Conservation (phyloP, 1,140 invertebrate genomes). For the Camponotus floridanus region DNA sequence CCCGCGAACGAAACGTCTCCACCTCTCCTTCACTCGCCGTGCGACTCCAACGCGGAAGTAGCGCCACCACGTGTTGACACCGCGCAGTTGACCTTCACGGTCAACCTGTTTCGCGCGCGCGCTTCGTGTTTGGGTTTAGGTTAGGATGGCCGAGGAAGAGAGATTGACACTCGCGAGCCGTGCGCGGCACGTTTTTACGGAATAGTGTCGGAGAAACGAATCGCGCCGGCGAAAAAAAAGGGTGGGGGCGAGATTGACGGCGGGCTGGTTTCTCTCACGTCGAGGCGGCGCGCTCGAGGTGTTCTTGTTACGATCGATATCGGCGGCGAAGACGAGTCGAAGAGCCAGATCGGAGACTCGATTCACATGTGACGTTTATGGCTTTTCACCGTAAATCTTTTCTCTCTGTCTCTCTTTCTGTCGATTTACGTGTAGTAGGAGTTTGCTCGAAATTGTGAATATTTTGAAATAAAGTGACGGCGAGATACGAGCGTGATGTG, state of each 20-base stretch:
- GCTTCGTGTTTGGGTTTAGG: neutral
- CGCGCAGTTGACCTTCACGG: constrained; percentile 71
- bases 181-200: constrained; percentile 52
- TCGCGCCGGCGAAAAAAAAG: neutral
- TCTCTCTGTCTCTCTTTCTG: neutral
- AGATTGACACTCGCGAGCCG: constrained; percentile 42
- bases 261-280: neutral
- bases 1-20: constrained; percentile 10
- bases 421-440: neutral
- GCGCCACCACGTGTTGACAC: constrained; percentile 69
- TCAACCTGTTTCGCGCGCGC: constrained; percentile 34
- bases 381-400: neutral
- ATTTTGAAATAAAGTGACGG: neutral
- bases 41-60: constrained; percentile 59
- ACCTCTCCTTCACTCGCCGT: neutral
- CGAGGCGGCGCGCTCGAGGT: neutral
- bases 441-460: neutral
- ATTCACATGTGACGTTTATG: neutral
- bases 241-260: neutral
- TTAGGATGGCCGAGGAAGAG: neutral
- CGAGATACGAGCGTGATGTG: neutral
- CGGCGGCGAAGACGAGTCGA: neutral
- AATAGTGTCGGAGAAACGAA: constrained; percentile 42
- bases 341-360: neutral
- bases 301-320: neutral